Percentiles rank a stretch among this genome's conserved stretches.
These are phyloP conservation scores for human (Homo sapiens) DNA, from an alignment of 2,113 vertebrate species.

Conservation along the genomic window DNA sequence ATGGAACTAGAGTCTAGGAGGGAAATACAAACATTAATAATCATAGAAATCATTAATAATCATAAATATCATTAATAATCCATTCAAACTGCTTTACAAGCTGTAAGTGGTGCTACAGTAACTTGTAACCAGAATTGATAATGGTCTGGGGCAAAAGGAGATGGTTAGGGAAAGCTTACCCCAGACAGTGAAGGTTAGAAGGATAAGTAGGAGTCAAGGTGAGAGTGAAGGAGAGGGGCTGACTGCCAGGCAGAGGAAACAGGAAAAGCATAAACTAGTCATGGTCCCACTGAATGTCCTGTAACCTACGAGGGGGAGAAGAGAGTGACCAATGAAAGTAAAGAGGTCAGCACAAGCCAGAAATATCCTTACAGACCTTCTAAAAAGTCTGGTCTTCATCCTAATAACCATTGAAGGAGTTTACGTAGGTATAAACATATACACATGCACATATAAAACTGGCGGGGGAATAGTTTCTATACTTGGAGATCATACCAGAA, in stretches of 20 bases:
- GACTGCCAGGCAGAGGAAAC: background rate
- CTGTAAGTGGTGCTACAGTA: background rate
- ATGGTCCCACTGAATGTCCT: background rate
- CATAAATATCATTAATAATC: background rate
- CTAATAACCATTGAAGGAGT: background rate
- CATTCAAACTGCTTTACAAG: background rate
- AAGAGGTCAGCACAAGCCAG: background rate
- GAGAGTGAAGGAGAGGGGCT: no score
- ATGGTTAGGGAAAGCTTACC: background rate
- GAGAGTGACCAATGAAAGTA: background rate
- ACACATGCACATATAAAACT: background rate
- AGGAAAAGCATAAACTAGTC: background rate
- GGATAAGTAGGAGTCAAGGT: background rate
- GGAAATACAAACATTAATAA: background rate
- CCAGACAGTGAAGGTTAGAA: background rate
- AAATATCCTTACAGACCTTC: background rate
- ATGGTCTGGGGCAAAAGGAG: background rate
- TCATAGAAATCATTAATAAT: background rate
- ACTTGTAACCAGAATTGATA: background rate
- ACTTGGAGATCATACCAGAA: background rate
- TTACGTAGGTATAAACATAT: background rate
- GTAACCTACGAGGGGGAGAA: background rate
- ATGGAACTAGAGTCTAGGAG: background rate
- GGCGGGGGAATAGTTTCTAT: background rate
- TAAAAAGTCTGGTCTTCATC: background rate